Base-by-base conservation (phyloP, 2,888 invertebrate genomes). In the Zhengitettix transpicula region DNA sequence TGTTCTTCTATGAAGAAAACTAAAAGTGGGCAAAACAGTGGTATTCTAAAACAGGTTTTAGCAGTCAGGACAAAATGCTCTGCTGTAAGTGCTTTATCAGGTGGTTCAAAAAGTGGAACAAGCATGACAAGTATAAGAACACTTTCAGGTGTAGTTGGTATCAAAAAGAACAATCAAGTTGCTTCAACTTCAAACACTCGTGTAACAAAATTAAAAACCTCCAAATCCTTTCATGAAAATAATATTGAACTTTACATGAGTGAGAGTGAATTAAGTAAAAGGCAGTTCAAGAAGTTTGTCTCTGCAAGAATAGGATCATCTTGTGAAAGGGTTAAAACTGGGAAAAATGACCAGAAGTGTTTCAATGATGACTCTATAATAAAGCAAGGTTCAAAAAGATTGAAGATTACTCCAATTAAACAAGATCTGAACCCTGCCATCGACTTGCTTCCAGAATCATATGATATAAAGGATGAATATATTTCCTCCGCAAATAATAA, bases 11-110 rank as follows among this genome's bases (percentile, higher is more conserved):
- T 42, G 28, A 59, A 57, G 58, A 61, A 61, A 58, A 16, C 58
- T 9, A 61, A 62, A 55, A 52, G 52, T 51, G 58, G 51, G 28
- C 40, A 57, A 14, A 40, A 52, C n/a, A 51, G 55, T 41, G 55
- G 57, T 10, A 58, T 61, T 9, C 17, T 62, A 41, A 62, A 62
- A 44, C 62, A 61, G 55, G 61, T 62, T 40, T n/a, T 62, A 42
- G 57, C 56, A 1, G 61, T 61, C 11, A 58, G 53, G 15, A 59
- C 53, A 14, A 62, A 62, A 42, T 61, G 60, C 53, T 55, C 62
- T 14, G 55, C 60, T 10, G 59, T 61, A 40, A 47, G 47, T 55
- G 52, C 59, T 28, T 16, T 62, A 14, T 40, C 55, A 28, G 55
- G 57, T 16, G 16, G 58, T 41, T 52, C 56, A 12, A 62, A 62